Conservation (phyloP, 2,113 vertebrate genomes). For the Actenoides hombroni region DNA sequence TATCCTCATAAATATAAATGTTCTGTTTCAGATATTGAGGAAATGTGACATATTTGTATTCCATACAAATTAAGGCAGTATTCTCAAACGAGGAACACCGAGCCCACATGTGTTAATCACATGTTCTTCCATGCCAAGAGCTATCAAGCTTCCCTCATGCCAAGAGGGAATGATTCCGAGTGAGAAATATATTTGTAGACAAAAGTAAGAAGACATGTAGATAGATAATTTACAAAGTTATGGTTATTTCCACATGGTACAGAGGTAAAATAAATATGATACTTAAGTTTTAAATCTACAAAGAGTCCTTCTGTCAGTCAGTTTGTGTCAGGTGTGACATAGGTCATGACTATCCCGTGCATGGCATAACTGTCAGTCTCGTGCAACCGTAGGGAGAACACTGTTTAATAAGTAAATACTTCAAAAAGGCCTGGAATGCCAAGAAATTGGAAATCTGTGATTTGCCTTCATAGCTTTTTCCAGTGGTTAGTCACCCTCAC, state of each 20-base stretch:
- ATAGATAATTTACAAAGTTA: background rate
- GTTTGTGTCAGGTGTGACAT: rapidly evolving
- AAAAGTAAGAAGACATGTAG: background rate
- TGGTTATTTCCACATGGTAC: background rate
- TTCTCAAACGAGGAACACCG: constrained; percentile 6
- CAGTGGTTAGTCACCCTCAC: background rate
- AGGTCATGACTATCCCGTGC: background rate
- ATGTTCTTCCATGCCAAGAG: constrained; percentile 18
- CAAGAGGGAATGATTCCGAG: background rate
- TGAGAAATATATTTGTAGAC: background rate
- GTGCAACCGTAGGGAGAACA: background rate
- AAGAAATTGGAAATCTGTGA: background rate
- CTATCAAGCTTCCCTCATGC: background rate
- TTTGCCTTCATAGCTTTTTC: background rate
- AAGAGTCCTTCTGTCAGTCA: rapidly evolving
- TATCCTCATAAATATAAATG: constrained; percentile 69
- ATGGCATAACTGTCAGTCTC: background rate
- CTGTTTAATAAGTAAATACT: background rate
- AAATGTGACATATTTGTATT: constrained; percentile 49
- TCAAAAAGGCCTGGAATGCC: background rate
- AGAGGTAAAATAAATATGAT: background rate
- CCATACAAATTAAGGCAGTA: constrained; percentile 18
- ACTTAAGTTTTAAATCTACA: background rate
- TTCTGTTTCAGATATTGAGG: constrained; percentile 49
- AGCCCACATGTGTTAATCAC: constrained; percentile 44